A percentile compares a stretch with the other conserved stretches of the same genome.
Conservation (phyloP, 2,113 vertebrate species). For the Gadus macrocephalus region DNA sequence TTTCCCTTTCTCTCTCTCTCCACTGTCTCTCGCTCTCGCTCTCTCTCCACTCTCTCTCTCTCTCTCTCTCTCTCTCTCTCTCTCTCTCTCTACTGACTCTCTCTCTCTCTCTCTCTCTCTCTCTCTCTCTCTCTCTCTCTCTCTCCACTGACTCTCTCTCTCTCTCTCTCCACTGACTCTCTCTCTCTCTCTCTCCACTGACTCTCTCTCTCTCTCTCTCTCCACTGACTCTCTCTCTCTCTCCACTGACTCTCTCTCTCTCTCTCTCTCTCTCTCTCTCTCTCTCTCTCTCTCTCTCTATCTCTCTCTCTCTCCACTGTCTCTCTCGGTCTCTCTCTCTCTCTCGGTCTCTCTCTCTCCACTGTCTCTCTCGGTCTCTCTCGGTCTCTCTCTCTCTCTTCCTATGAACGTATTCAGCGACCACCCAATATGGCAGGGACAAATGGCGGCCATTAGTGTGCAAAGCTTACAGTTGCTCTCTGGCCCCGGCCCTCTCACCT, state of each 20-base stretch:
- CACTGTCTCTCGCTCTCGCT: no score
- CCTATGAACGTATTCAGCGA: slow-evolving; percentile 49
- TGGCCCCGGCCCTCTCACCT: slow-evolving; percentile 47
- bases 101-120: no score
- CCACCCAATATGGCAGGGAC: slow-evolving; percentile 62
- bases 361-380: background rate
- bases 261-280: background rate
- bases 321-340: slow-evolving; percentile 7
- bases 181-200: background rate
- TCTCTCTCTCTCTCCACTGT: background rate
- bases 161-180: slow-evolving; percentile 7
- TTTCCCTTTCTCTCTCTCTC: background rate
- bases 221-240: slow-evolving; percentile 3
- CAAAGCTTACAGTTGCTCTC: slow-evolving; percentile 53
- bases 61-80: background rate
- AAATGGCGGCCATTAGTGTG: slow-evolving; percentile 65
- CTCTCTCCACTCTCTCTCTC: background rate
- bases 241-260: slow-evolving; percentile 6
- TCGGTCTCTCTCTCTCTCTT: slow-evolving; percentile 20
- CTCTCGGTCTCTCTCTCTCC: background rate
- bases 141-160: no score
- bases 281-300: slow-evolving; percentile 10
- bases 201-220: slow-evolving; percentile 5
- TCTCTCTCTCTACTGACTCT: no score
- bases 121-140: slow-evolving; percentile 15